phyloP scores from a whole-genome alignment of 2,888 invertebrate species.

The Clivina fossor region DNA sequence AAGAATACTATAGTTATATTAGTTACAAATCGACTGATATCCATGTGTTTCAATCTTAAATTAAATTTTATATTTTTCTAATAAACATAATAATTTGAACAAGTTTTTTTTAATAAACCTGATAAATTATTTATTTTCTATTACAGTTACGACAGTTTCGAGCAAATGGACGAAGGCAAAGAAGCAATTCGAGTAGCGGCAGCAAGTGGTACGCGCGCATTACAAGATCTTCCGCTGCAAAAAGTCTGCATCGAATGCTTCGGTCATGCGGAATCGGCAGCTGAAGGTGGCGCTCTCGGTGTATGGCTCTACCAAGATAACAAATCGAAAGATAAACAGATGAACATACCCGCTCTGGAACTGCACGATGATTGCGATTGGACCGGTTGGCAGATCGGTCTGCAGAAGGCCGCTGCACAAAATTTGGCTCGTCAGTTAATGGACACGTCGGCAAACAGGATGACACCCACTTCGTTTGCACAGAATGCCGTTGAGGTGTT shows the following conservation, averaged over 20 bases:
- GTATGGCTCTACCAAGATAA: constrained; percentile 73
- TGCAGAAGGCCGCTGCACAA: constrained; percentile 74
- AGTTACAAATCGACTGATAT: too few species aligned
- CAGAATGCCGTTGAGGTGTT: constrained; percentile 65
- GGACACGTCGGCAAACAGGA: constrained; percentile 77
- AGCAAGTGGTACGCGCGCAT: constrained; percentile 60
- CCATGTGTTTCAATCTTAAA: too few species aligned
- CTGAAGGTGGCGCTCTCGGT: constrained; percentile 73
- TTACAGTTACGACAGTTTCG: too few species aligned
- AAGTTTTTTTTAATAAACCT: too few species aligned
- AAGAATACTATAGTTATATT: too few species aligned
- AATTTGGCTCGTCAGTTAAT: constrained; percentile 75
- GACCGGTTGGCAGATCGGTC: constrained; percentile 72
- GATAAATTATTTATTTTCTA: too few species aligned
- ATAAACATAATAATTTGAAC: too few species aligned
- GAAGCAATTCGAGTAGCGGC: constrained; percentile 74
- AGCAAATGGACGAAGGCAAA: constrained; percentile 72
- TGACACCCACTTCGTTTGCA: constrained; percentile 79
- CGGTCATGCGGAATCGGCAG: constrained; percentile 75
- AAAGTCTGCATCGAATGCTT: constrained; percentile 73
- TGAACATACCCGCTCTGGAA: constrained; percentile 53
- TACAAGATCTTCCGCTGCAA: constrained; percentile 58
- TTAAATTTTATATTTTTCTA: too few species aligned
- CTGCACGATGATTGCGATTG: constrained; percentile 66
- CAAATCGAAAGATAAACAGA: constrained; percentile 51